Conservation (phyloP, 2,113 vertebrate genomes). For the Stegostoma tigrinum region DNA sequence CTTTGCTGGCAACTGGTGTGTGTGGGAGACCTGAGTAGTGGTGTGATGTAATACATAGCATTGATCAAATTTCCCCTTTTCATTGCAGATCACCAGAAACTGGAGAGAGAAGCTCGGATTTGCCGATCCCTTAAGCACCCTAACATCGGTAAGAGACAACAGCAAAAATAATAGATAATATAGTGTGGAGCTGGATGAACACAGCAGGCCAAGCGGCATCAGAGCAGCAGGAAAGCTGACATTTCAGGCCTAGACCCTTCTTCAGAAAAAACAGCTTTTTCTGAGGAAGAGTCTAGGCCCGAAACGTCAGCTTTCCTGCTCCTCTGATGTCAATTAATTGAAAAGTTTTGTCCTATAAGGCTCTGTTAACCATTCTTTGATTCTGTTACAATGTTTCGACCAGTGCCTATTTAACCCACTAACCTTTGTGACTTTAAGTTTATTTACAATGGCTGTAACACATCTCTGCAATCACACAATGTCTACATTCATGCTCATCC, state of each 20-base stretch:
- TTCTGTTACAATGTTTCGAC: too few species aligned
- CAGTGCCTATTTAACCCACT: too few species aligned
- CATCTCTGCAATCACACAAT: not conserved
- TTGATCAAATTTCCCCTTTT: not conserved
- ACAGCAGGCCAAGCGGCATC: too few species aligned
- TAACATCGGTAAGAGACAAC: slow-evolving; percentile 73
- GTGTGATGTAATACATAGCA: not conserved
- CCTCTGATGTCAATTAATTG: too few species aligned
- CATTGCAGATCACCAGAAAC: slow-evolving; percentile 84
- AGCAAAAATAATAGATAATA: not conserved
- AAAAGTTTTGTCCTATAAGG: too few species aligned
- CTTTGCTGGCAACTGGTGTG: not conserved
- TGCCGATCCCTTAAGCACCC: slow-evolving; percentile 89
- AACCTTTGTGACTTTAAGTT: not conserved
- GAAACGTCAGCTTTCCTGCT: too few species aligned
- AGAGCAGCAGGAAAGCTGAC: too few species aligned
- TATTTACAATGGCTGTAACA: not conserved
- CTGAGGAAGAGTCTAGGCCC: too few species aligned
- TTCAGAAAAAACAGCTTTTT: too few species aligned
- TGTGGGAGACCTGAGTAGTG: not conserved
- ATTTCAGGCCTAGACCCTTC: too few species aligned
- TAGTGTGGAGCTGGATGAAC: too few species aligned
- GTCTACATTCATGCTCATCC: not conserved
- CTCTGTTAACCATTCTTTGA: too few species aligned
- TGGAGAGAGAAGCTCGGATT: slow-evolving; percentile 89